A percentile compares a stretch with the other conserved stretches of the same genome.
Conservation (phyloP, 2,888 invertebrate genomes). For the Thereva nobilitata region DNA sequence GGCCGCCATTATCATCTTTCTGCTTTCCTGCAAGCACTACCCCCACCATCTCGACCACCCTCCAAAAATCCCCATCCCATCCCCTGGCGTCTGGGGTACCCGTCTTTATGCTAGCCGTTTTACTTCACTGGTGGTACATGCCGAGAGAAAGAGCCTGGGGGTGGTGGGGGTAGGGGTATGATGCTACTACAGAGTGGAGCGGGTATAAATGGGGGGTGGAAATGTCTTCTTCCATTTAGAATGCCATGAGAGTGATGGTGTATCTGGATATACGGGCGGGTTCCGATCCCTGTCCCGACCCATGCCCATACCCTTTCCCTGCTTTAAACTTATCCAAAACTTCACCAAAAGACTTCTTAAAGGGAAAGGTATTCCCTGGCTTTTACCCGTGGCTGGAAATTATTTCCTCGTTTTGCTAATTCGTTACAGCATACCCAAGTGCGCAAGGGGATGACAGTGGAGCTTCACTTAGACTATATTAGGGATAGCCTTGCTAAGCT, state of each 20-base stretch:
- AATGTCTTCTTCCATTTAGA: slow-evolving; percentile 36
- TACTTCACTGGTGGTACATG: slow-evolving; percentile 25
- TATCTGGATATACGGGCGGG: slow-evolving; percentile 30
- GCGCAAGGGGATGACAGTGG: neutral
- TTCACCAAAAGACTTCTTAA: slow-evolving; percentile 34
- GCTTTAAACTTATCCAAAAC: slow-evolving; percentile 30
- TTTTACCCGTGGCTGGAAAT: slow-evolving; percentile 35
- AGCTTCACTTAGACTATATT: slow-evolving; percentile 17
- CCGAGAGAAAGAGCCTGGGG: neutral
- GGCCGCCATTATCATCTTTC: slow-evolving; percentile 35
- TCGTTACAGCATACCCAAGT: slow-evolving; percentile 28
- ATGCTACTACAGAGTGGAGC: no score
- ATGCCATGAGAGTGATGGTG: slow-evolving; percentile 25
- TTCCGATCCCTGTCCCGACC: neutral
- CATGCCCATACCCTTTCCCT: neutral
- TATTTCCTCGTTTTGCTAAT: slow-evolving; percentile 38
- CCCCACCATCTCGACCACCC: neutral
- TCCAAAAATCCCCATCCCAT: no score
- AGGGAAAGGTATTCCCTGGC: slow-evolving; percentile 29
- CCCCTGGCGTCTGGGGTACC: slow-evolving; percentile 21
- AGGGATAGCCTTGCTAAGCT: neutral
- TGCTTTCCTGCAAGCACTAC: slow-evolving; percentile 6
- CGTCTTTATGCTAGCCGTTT: slow-evolving; percentile 34
- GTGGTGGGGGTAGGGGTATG: neutral
- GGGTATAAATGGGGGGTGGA: no score